These are phyloP conservation scores for Morpho achilles DNA, from an alignment of 2,888 invertebrate genomes.

Conservation along the genomic window DNA sequence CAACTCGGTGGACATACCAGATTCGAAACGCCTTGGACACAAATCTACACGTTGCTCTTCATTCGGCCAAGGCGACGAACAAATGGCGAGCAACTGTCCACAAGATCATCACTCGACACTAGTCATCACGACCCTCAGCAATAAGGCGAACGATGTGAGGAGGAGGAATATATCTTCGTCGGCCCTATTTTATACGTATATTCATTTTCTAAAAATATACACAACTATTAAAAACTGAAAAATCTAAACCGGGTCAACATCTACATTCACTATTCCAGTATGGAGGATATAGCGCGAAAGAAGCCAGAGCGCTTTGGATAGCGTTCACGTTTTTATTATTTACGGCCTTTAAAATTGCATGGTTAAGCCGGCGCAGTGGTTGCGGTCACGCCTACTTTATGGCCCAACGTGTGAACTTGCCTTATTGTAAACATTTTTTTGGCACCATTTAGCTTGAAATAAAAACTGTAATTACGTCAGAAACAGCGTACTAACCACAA, in stretches of 20 bases:
- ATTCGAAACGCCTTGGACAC: too few relatives aligned
- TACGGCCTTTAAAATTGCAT: constrained; percentile 78
- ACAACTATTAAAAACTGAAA: background rate
- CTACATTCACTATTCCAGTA: constrained; percentile 56
- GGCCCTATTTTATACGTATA: too few relatives aligned
- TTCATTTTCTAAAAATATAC: too few relatives aligned
- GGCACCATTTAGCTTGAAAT: constrained; percentile 38
- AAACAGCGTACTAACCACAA: constrained; percentile 28
- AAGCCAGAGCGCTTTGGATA: constrained; percentile 73
- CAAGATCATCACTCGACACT: too few relatives aligned
- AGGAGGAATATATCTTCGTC: too few relatives aligned
- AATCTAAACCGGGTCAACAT: constrained; percentile 29
- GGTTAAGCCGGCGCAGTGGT: constrained; percentile 69
- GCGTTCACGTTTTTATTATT: constrained; percentile 74
- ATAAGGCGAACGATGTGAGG: too few relatives aligned
- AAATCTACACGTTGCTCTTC: too few relatives aligned
- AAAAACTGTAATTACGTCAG: constrained; percentile 33
- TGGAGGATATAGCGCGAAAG: constrained; percentile 68
- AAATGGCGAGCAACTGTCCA: too few relatives aligned
- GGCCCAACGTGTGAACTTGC: constrained; percentile 60
- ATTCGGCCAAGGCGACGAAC: too few relatives aligned
- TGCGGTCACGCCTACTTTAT: constrained; percentile 74
- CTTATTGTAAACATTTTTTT: constrained; percentile 54
- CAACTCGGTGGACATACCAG: too few relatives aligned
- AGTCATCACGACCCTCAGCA: too few relatives aligned